A percentile compares a stretch with the other conserved stretches of the same genome.
Conservation (phyloP, 2,888 invertebrate genomes). For the Drosophila kanekoi region DNA sequence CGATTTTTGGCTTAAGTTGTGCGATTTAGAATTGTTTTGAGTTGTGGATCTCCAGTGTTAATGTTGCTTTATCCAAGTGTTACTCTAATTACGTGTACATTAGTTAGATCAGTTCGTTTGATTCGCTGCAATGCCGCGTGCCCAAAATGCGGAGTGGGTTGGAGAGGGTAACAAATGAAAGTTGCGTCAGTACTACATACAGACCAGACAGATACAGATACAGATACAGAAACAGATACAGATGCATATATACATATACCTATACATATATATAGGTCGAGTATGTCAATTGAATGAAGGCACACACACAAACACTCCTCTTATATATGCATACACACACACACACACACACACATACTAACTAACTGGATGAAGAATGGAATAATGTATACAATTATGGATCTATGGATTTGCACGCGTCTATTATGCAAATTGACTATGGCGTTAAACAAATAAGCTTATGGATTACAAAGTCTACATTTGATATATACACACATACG, state of each 20-base stretch:
- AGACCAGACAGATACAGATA: constrained; percentile 32
- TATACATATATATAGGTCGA: constrained; percentile 1
- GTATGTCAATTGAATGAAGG: constrained; percentile 8
- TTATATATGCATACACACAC: background rate
- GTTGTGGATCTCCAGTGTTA: constrained; percentile 31
- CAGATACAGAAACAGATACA: constrained; percentile 5
- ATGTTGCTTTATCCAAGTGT: constrained; percentile 46
- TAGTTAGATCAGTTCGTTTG: constrained; percentile 64
- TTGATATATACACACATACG: background rate
- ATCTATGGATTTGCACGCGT: constrained; percentile 5
- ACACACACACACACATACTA: constrained; percentile 1
- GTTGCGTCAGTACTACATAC: constrained; percentile 45
- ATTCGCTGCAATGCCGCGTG: constrained; percentile 75
- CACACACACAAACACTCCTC: constrained; percentile 14
- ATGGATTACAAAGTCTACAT: constrained; percentile 11
- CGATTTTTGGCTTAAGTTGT: background rate
- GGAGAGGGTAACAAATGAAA: constrained; percentile 53
- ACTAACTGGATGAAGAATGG: background rate
- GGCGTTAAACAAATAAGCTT: constrained; percentile 12
- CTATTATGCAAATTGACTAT: constrained; percentile 1
- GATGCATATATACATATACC: constrained; percentile 6
- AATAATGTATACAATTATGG: constrained; percentile 1
- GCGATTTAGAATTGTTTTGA: constrained; percentile 20
- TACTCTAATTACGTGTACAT: constrained; percentile 49
- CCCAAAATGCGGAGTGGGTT: constrained; percentile 49